Evolutionary conservation across 2,113 vertebrate genomes (phyloP).

Genomic region (Peromyscus maniculatus): DNA sequence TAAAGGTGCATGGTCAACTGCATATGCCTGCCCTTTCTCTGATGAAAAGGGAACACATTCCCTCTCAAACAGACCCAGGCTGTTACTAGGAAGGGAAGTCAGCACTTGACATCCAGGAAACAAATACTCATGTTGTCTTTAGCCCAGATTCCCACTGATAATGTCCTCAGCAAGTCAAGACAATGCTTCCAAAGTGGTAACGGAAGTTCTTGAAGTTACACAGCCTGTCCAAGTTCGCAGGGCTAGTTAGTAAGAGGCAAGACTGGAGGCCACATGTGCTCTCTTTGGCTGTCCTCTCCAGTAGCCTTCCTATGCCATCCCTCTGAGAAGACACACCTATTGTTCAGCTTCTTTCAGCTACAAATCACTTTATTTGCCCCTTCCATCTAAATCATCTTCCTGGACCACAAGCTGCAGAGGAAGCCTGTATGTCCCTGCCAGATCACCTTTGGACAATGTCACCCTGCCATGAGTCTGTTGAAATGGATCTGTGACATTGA

Average conservation of each 20-base stretch:
- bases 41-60: neutral
- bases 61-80: neutral
- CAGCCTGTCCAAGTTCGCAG: accelerated
- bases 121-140: neutral
- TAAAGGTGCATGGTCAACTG: neutral
- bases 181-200: accelerated
- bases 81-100: neutral
- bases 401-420: constrained; percentile 31
- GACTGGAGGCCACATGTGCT: neutral
- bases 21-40: accelerated
- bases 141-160: neutral
- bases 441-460: constrained; percentile 2
- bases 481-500: neutral
- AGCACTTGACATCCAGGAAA: neutral
- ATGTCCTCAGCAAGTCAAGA: neutral
- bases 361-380: constrained; percentile 40
- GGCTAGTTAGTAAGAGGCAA: too few relatives aligned
- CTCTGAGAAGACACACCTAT: constrained; percentile 21
- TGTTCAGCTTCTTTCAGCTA: constrained; percentile 40
- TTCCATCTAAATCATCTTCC: constrained; percentile 62
- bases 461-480: constrained; percentile 46
- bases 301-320: neutral
- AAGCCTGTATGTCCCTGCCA: constrained; percentile 53
- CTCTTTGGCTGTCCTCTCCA: neutral
- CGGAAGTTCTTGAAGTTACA: neutral